A percentile compares a stretch with the other conserved stretches of the same genome.
Conservation (phyloP, 1,140 invertebrate genomes). For the Drosophila arawakana region DNA sequence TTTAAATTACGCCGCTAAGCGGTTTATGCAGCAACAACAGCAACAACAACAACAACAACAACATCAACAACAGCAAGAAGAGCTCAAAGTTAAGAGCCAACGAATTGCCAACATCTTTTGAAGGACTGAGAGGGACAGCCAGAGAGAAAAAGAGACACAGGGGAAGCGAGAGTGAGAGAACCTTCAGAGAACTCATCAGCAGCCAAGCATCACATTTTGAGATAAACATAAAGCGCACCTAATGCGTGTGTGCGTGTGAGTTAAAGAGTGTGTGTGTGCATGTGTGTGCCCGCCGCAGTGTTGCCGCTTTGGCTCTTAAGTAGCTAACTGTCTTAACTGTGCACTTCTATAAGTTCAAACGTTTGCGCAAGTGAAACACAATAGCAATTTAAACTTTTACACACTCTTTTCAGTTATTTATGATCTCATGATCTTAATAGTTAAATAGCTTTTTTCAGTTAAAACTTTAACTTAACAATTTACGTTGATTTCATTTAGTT, state of each 20-base stretch:
- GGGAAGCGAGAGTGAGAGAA: too few species aligned
- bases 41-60: conserved; percentile 34
- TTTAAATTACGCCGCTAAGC: conserved; percentile 80
- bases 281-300: conserved; percentile 26
- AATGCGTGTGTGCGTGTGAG: conserved; percentile 42
- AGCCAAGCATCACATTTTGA: conserved; percentile 77
- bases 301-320: too few species aligned
- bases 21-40: conserved; percentile 65
- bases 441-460: too few species aligned
- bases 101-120: conserved; percentile 44
- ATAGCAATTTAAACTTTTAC: too few species aligned
- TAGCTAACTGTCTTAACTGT: too few species aligned
- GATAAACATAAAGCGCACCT: conserved; percentile 79
- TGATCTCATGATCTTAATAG: too few species aligned
- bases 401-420: too few species aligned
- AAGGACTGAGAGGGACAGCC: neutral
- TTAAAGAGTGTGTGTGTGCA: neutral
- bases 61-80: conserved; percentile 33
- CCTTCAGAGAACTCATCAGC: conserved; percentile 70
- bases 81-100: conserved; percentile 53
- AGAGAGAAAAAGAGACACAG: neutral
- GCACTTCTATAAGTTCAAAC: too few species aligned
- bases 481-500: too few species aligned
- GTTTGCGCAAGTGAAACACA: too few species aligned
- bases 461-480: too few species aligned